phyloP scores from a whole-genome alignment of 1,140 invertebrate species.

The Teleogryllus occipitalis region DNA sequence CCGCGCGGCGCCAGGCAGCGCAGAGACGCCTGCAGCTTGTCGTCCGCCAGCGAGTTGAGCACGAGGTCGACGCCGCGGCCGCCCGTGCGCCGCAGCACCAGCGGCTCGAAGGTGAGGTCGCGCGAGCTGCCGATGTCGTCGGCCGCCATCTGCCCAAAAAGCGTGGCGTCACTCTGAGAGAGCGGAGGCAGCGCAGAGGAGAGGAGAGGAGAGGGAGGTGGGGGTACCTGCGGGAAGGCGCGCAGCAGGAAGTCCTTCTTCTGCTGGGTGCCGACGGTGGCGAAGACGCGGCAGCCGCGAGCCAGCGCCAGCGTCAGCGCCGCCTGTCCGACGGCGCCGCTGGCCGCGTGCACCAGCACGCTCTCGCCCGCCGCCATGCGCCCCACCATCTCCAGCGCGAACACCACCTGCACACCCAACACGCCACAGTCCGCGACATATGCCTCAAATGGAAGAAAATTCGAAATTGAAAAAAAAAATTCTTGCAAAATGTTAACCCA shows the following conservation, averaged over 20 bases:
- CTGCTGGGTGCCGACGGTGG: neutral
- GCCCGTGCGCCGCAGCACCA: constrained; percentile 48
- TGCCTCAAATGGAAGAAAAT: too few relatives aligned
- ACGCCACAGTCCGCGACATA: too few relatives aligned
- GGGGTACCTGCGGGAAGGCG: neutral
- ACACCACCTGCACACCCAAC: neutral
- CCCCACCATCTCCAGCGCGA: neutral
- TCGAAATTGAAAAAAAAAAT: too few relatives aligned
- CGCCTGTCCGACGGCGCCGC: neutral
- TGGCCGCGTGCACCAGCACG: neutral
- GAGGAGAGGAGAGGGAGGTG: neutral
- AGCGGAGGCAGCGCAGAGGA: too few relatives aligned
- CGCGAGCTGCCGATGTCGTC: constrained; percentile 64
- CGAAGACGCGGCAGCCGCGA: neutral
- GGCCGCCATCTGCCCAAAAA: neutral
- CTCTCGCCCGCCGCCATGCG: neutral
- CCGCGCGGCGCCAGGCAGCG: constrained; percentile 47
- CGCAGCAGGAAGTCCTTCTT: neutral
- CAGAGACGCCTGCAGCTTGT: constrained; percentile 53
- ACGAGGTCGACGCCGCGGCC: constrained; percentile 66
- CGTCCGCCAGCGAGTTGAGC: constrained; percentile 68
- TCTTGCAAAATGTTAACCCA: too few relatives aligned
- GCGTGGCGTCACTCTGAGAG: too few relatives aligned
- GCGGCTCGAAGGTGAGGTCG: constrained; percentile 59
- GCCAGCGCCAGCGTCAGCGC: neutral